phyloP scores from a whole-genome alignment of 2,113 vertebrate genomes.

The human region DNA sequence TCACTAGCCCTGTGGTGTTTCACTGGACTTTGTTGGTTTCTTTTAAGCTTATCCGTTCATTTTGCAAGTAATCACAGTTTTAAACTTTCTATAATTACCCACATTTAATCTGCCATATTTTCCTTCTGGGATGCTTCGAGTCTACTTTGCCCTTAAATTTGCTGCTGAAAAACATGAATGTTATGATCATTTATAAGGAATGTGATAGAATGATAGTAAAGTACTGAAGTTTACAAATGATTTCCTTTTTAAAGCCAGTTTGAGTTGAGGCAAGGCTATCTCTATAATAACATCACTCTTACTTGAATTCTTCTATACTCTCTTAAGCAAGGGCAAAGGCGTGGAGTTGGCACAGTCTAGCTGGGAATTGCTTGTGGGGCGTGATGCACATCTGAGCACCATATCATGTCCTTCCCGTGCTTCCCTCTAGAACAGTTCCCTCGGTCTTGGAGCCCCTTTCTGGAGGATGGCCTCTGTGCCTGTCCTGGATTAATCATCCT shows the following conservation, averaged over 20 bases:
- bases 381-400: neutral
- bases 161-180: neutral
- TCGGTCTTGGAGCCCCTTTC: neutral
- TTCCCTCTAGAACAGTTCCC: neutral
- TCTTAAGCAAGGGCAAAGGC: neutral
- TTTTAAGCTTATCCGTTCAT: neutral
- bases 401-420: neutral
- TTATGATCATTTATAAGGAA: neutral
- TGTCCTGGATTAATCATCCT: neutral
- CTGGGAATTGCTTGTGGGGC: neutral
- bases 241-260: neutral
- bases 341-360: accelerated
- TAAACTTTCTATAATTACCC: neutral
- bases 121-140: neutral
- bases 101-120: neutral
- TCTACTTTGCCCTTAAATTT: neutral
- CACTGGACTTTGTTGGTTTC: neutral
- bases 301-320: neutral
- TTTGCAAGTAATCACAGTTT: neutral
- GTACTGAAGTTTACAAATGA: neutral
- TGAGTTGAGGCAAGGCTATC: neutral
- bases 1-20: neutral
- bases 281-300: neutral
- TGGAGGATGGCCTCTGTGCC: neutral
- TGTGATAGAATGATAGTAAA: neutral